Evolutionary conservation across 2,113 vertebrate genomes (phyloP).

Genomic region (Dasyurus viverrinus): DNA sequence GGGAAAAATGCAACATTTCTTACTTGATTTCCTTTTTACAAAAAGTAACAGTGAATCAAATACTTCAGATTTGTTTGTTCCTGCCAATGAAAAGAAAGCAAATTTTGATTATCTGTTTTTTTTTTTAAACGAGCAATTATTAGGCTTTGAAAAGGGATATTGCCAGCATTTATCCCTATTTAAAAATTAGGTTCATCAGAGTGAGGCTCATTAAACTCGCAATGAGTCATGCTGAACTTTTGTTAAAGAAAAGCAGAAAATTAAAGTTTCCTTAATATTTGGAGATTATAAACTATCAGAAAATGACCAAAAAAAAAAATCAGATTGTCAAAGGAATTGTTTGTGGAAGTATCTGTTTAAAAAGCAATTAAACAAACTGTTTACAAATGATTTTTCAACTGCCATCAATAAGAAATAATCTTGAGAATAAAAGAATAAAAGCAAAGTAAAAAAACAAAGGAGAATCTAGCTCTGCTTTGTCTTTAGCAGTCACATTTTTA

Average conservation of each 20-base stretch:
- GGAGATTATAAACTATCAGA: background rate
- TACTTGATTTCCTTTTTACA: background rate
- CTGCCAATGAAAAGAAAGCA: background rate
- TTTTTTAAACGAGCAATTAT: background rate
- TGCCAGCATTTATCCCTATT: background rate
- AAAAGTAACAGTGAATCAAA: background rate
- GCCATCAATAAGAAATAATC: background rate
- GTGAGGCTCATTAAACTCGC: background rate
- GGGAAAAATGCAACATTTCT: background rate
- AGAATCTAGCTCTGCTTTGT: background rate
- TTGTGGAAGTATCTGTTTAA: background rate
- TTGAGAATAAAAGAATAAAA: background rate
- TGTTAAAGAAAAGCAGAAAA: background rate
- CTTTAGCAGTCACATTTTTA: background rate
- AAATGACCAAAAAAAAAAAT: background rate
- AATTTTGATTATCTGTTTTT: background rate
- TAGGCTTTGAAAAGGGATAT: background rate
- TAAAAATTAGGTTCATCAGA: background rate
- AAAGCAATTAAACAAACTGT: background rate
- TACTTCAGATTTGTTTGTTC: background rate
- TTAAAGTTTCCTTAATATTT: background rate
- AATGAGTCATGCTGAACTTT: background rate
- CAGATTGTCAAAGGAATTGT: background rate
- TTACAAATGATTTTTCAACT: background rate
- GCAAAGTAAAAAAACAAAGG: background rate